Evolutionary conservation across 1,140 invertebrate species (phyloP).

Genomic region (Theocolax elegans): DNA sequence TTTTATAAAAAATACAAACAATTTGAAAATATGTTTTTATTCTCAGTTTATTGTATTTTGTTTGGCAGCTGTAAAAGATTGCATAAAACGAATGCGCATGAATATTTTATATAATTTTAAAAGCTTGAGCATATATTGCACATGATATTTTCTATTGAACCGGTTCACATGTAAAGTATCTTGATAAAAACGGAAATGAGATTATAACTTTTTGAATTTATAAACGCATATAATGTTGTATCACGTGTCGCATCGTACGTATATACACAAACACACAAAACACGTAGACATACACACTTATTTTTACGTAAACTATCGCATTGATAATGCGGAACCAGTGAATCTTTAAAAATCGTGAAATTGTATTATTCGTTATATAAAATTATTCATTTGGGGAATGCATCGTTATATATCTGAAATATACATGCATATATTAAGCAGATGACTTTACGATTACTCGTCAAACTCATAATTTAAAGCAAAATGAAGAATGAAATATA

Average conservation of each 20-base stretch:
- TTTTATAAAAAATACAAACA: too few relatives aligned
- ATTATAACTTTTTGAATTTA: constrained; percentile 28
- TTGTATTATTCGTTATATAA: too few relatives aligned
- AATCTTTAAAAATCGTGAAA: too few relatives aligned
- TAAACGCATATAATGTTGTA: constrained; percentile 1
- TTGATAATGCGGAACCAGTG: too few relatives aligned
- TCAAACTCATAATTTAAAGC: too few relatives aligned
- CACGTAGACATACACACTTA: neutral
- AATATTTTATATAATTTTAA: neutral
- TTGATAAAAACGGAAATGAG: neutral
- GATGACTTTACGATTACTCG: too few relatives aligned
- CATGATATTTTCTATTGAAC: constrained; percentile 21
- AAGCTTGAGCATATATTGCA: constrained; percentile 1
- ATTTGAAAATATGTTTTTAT: too few relatives aligned
- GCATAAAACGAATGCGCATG: neutral
- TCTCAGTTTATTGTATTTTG: too few relatives aligned
- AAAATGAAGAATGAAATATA: too few relatives aligned
- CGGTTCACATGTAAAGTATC: constrained; percentile 2
- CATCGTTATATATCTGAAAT: too few relatives aligned
- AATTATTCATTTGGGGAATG: too few relatives aligned
- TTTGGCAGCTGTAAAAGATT: neutral
- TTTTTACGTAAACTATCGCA: neutral
- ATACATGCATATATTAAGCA: too few relatives aligned
- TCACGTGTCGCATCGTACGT: constrained; percentile 1
- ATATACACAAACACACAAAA: neutral